These are phyloP conservation scores for Bovichtus variegatus DNA, from an alignment of 2,797 vertebrate species.

Conservation along the genomic window DNA sequence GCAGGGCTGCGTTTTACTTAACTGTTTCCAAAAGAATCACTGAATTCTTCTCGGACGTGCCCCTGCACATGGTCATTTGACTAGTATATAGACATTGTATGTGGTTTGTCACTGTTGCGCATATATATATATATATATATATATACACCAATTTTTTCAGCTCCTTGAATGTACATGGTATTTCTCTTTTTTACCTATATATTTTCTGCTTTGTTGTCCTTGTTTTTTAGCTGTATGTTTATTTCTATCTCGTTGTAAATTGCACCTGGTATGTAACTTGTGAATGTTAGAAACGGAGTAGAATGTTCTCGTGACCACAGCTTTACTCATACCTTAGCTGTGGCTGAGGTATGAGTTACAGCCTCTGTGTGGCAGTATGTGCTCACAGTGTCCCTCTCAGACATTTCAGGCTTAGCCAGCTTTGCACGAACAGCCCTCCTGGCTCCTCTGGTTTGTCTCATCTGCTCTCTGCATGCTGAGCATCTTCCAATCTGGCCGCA, in stretches of 20 bases:
- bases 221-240: background rate
- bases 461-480: constrained; percentile 77
- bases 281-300: background rate
- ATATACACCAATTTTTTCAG: too few species aligned
- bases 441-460: constrained; percentile 71
- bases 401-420: constrained; percentile 41
- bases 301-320: background rate
- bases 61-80: background rate
- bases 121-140: too few species aligned
- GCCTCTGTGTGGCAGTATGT: constrained; percentile 73
- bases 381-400: constrained; percentile 39
- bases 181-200: too few species aligned
- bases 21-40: background rate
- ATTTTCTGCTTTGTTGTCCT: background rate
- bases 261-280: constrained; percentile 2
- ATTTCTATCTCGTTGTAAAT: background rate
- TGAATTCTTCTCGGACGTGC: background rate
- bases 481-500: constrained; percentile 77
- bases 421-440: constrained; percentile 63
- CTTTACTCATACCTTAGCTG: too few species aligned
- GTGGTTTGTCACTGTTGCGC: background rate
- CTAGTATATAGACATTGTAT: background rate
- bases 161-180: too few species aligned
- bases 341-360: constrained; percentile 15
- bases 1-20: constrained; percentile 23